Evolutionary conservation across 92 coral and sea anemone genomes (phyloP).

Genomic region (Palythoa heliodiscus): DNA sequence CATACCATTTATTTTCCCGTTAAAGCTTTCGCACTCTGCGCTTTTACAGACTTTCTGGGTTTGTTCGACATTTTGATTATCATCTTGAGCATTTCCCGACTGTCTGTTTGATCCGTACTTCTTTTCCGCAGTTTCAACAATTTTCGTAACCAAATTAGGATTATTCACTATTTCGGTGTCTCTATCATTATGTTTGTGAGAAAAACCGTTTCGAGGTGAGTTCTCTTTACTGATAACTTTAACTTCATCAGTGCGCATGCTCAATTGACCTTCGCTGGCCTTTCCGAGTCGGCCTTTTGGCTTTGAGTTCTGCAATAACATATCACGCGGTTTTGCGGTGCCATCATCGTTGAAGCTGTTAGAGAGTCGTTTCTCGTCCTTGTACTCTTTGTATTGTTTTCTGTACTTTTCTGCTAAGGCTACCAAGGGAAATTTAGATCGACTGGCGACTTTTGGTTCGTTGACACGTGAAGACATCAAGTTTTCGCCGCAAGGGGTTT

Average conservation of each 20-base stretch:
- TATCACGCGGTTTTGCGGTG: not conserved
- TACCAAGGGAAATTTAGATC: constrained; percentile 57
- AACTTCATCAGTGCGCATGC: not conserved
- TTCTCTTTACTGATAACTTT: not conserved
- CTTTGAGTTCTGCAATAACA: not conserved
- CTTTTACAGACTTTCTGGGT: not conserved
- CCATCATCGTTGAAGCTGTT: not conserved
- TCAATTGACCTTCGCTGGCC: not conserved
- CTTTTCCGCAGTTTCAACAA: not conserved
- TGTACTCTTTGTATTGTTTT: constrained; percentile 54
- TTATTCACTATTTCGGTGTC: not conserved
- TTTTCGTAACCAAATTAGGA: not conserved
- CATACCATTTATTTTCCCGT: not conserved
- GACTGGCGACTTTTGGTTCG: constrained; percentile 30
- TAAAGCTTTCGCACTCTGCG: not conserved
- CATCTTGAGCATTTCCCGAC: not conserved
- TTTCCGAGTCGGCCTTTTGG: not conserved
- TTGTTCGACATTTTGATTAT: not conserved
- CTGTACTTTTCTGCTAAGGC: constrained; percentile 81
- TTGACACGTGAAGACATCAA: constrained; percentile 29
- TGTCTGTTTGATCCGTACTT: not conserved
- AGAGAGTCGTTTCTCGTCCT: not conserved
- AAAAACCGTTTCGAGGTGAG: not conserved
- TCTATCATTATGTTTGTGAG: not conserved
- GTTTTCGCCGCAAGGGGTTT: constrained; percentile 25